These are phyloP conservation scores for Drosophila navojoa DNA, from an alignment of 1,140 invertebrate genomes.

Conservation along the genomic window DNA sequence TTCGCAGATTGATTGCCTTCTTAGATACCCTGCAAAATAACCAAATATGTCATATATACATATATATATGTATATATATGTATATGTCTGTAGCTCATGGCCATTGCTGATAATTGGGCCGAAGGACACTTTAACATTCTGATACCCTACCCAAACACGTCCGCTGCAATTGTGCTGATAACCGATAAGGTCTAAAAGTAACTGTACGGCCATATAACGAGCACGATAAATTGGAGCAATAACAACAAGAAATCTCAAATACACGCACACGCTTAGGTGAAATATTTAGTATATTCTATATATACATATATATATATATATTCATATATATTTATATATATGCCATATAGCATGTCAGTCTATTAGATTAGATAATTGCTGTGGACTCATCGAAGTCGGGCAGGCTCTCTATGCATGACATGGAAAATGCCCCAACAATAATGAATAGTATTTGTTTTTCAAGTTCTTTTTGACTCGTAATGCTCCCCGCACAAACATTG, in stretches of 20 bases:
- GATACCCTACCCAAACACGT: neutral
- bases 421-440: neutral
- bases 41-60: neutral
- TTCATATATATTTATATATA: neutral
- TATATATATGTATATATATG: neutral
- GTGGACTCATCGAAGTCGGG: constrained; percentile 21
- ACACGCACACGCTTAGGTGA: neutral
- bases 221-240: constrained; percentile 42
- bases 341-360: constrained; percentile 28
- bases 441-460: constrained; percentile 11
- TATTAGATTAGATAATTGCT: constrained; percentile 41
- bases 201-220: constrained; percentile 28
- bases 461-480: constrained; percentile 6
- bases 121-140: constrained; percentile 28
- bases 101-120: constrained; percentile 10
- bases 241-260: constrained; percentile 31
- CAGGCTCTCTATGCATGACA: constrained; percentile 4
- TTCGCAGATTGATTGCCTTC: too few species aligned
- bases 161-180: constrained; percentile 39
- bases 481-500: too few species aligned
- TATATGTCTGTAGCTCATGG: neutral
- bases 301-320: neutral
- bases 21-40: too few species aligned
- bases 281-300: constrained; percentile 4
- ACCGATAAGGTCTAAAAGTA: constrained; percentile 42